A percentile compares a stretch with the other conserved stretches of the same genome.
Evolutionary conservation across 92 coral and sea anemone genomes (phyloP).

Genomic region (Parazoanthus swiftii): DNA sequence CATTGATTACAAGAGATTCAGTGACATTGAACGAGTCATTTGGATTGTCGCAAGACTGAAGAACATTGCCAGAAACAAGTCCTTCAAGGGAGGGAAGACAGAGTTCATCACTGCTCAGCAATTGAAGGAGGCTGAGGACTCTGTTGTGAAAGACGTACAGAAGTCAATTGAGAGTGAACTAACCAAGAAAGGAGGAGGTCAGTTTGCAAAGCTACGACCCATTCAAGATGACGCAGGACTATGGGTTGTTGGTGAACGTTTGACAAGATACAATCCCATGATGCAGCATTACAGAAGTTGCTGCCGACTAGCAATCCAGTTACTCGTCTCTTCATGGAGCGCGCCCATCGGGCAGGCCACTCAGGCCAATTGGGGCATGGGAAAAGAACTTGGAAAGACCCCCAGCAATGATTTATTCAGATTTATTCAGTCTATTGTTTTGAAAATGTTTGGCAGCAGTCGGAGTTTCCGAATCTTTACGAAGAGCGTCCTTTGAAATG

Average conservation of each 20-base stretch:
- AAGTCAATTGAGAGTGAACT: constrained; percentile 30
- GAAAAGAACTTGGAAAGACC: too few species aligned
- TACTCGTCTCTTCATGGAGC: constrained; percentile 62
- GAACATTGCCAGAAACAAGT: constrained; percentile 43
- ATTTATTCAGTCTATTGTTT: too few species aligned
- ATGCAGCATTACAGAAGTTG: constrained; percentile 53
- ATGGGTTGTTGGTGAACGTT: constrained; percentile 55
- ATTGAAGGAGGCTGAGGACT: constrained; percentile 36
- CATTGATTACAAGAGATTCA: constrained; percentile 45
- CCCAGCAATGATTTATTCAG: too few species aligned
- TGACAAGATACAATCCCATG: constrained; percentile 56
- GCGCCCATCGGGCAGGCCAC: constrained; percentile 50
- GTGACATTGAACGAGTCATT: constrained; percentile 50
- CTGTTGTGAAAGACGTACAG: constrained; percentile 2
- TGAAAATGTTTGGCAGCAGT: too few species aligned
- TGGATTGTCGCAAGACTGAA: constrained; percentile 58
- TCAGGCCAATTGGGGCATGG: too few species aligned
- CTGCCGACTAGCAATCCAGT: constrained; percentile 55
- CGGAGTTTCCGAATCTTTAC: too few species aligned
- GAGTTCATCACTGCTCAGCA: constrained; percentile 24
- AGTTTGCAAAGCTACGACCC: too few species aligned
- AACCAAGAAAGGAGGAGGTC: constrained; percentile 24
- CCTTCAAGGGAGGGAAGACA: constrained; percentile 44
- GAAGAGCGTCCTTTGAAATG: too few species aligned
- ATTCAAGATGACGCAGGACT: too few species aligned